Conservation (phyloP, 1,140 invertebrate species). For the Holotrichia oblita region DNA sequence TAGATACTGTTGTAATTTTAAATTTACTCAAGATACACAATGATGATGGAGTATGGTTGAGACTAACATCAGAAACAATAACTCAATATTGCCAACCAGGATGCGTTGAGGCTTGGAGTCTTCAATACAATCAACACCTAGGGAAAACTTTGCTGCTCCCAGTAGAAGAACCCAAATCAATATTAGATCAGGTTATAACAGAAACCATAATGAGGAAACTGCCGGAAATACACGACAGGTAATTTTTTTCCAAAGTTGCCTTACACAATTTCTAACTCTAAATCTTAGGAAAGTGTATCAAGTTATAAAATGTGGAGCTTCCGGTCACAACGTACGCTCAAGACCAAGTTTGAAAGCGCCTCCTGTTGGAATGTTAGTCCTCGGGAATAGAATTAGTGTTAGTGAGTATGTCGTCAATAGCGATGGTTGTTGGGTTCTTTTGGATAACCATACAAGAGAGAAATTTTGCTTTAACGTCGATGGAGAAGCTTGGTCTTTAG, state of each 20-base stretch:
- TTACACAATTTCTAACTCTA: constrained; percentile 45
- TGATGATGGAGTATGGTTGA: constrained; percentile 96
- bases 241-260: constrained; percentile 43
- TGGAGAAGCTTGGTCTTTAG: constrained; percentile 81
- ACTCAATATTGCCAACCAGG: constrained; percentile 77
- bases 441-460: constrained; percentile 70
- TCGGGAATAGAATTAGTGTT: constrained; percentile 76
- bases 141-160: constrained; percentile 86
- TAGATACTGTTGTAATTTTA: too few species aligned
- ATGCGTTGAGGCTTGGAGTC: constrained; percentile 88
- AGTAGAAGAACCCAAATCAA: constrained; percentile 75
- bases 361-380: constrained; percentile 78
- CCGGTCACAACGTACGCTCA: constrained; percentile 82
- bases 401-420: constrained; percentile 74
- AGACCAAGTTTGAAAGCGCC: constrained; percentile 78
- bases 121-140: constrained; percentile 95
- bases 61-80: constrained; percentile 87
- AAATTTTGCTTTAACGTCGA: constrained; percentile 76
- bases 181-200: constrained; percentile 64
- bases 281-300: constrained; percentile 49
- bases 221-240: constrained; percentile 64
- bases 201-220: constrained; percentile 63
- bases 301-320: constrained; percentile 83
- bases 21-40: constrained; percentile 79
- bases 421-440: constrained; percentile 75